Evolutionary conservation across 2,888 invertebrate genomes (phyloP).

Genomic region (Diploptera punctata): DNA sequence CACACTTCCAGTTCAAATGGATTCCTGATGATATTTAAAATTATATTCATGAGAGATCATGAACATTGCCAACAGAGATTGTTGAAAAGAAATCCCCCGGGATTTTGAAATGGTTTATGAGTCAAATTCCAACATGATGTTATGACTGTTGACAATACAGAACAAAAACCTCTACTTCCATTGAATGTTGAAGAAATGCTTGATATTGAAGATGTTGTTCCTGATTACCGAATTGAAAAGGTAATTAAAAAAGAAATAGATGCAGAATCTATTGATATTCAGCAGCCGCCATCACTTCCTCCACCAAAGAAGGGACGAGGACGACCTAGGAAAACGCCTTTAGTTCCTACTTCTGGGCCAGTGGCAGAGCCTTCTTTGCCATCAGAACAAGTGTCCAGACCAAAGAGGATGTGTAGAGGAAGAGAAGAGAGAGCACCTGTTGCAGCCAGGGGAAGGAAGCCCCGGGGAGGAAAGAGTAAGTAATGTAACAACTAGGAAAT

Average conservation of each 20-base stretch:
- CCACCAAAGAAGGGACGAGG: slow-evolving; percentile 56
- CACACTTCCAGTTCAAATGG: neutral
- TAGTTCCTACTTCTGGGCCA: slow-evolving; percentile 46
- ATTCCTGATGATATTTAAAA: slow-evolving; percentile 27
- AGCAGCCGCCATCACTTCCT: no score
- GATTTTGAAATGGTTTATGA: slow-evolving; percentile 37
- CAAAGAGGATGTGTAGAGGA: slow-evolving; percentile 55
- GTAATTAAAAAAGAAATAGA: slow-evolving; percentile 49
- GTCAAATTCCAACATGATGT: slow-evolving; percentile 51
- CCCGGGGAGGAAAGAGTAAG: slow-evolving; percentile 28
- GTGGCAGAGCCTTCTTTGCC: slow-evolving; percentile 25
- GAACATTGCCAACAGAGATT: no score
- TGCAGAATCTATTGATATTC: neutral
- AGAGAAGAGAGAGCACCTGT: slow-evolving; percentile 27
- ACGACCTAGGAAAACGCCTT: slow-evolving; percentile 57
- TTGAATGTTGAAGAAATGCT: neutral
- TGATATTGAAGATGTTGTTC: slow-evolving; percentile 47
- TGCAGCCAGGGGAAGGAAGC: slow-evolving; percentile 35
- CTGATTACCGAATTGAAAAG: slow-evolving; percentile 47
- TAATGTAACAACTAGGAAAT: no score
- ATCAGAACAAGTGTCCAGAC: slow-evolving; percentile 46
- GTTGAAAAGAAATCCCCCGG: no score
- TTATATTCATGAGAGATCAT: neutral
- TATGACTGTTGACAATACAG: slow-evolving; percentile 51
- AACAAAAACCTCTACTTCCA: neutral